Evolutionary conservation across 2,797 vertebrate species (phyloP).

Genomic region (Adelosebastes latens): DNA sequence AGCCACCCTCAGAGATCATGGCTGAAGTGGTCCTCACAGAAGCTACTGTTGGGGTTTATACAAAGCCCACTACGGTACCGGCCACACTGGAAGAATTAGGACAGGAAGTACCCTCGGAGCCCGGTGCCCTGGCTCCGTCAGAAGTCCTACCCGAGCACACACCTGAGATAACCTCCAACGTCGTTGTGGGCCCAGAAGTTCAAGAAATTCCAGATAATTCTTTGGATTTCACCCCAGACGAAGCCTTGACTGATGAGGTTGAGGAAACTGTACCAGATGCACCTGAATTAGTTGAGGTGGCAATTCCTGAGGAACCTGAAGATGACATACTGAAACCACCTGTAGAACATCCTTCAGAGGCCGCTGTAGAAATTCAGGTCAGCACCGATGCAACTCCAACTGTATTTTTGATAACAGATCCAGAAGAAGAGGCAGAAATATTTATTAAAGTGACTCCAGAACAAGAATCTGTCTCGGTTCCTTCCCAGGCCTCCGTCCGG

Average conservation of each 20-base stretch:
- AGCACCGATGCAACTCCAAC: not conserved
- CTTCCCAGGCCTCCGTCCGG: not conserved
- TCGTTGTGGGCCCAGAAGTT: not conserved
- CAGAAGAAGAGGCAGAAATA: conserved; percentile 17
- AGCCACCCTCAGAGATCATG: conserved; percentile 25
- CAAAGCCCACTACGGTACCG: conserved; percentile 2
- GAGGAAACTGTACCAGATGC: not conserved
- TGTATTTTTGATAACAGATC: conserved; percentile 7
- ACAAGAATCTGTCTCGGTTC: conserved; percentile 7
- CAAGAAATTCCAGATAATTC: conserved; percentile 4
- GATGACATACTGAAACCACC: not conserved
- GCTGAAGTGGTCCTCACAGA: conserved; percentile 11
- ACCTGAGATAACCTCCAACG: not conserved
- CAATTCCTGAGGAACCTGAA: conserved; percentile 7
- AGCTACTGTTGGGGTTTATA: conserved; percentile 7
- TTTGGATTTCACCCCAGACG: not conserved
- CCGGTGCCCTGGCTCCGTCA: not conserved
- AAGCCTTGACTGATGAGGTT: not conserved
- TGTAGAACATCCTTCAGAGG: conserved; percentile 2
- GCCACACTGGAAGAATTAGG: not conserved
- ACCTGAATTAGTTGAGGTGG: not conserved
- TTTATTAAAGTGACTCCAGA: conserved; percentile 11
- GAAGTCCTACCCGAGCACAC: not conserved
- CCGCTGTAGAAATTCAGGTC: not conserved
- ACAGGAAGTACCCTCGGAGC: not conserved